Evolutionary conservation across 2,888 invertebrate species (phyloP).

Genomic region (Pristionchus exspectatus): DNA sequence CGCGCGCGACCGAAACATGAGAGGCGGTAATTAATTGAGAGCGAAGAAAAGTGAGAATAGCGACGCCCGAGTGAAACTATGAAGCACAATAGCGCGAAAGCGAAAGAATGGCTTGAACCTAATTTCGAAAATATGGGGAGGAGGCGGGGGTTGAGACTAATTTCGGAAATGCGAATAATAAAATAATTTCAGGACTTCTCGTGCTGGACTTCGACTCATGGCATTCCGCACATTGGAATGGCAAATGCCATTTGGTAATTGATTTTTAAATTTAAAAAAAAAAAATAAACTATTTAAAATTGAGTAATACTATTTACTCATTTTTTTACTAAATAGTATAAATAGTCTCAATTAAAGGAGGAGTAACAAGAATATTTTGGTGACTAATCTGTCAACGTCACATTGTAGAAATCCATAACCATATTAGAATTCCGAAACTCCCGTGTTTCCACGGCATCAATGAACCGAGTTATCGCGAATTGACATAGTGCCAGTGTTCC

Average conservation of each 20-base stretch:
- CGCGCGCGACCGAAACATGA: neutral
- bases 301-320: too few species aligned
- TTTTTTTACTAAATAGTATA: too few species aligned
- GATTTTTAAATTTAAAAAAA: neutral
- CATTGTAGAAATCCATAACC: too few species aligned
- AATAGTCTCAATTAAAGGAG: too few species aligned
- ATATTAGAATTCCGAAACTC: too few species aligned
- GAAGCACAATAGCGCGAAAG: neutral
- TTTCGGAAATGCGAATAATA: neutral
- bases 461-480: too few species aligned
- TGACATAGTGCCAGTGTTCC: too few species aligned
- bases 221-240: constrained; percentile 76
- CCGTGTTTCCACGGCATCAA: too few species aligned
- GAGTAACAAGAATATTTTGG: too few species aligned
- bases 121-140: neutral
- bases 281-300: too few species aligned
- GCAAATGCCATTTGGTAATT: constrained; percentile 66
- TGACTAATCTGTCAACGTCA: too few species aligned
- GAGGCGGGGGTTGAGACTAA: too few species aligned
- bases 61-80: neutral
- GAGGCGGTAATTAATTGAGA: neutral
- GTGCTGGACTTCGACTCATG: constrained; percentile 76
- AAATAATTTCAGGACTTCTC: constrained; percentile 68
- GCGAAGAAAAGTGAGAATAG: neutral
- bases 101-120: neutral